A percentile compares a stretch with the other conserved stretches of the same genome.
Conservation (phyloP, 2,888 invertebrate species). For the Trichogramma evanescens region DNA sequence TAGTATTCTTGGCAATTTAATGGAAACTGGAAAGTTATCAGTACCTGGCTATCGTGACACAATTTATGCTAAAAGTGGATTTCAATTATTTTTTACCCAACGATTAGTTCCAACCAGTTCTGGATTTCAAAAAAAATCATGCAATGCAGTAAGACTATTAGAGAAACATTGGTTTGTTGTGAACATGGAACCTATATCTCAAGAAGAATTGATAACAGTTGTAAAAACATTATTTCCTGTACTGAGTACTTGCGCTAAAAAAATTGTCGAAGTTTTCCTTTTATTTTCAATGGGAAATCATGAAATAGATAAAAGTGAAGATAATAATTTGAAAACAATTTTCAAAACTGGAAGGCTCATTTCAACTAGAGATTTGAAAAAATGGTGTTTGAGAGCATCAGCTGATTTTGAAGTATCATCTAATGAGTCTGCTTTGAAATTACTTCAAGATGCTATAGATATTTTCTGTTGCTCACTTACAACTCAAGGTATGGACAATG, state of each 20-base stretch:
- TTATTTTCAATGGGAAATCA: slow-evolving; percentile 70
- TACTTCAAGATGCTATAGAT: slow-evolving; percentile 84
- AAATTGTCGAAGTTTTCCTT: slow-evolving; percentile 77
- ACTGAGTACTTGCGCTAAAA: slow-evolving; percentile 64
- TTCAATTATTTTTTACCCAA: slow-evolving; percentile 89
- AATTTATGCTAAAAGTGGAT: slow-evolving; percentile 73
- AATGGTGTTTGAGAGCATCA: slow-evolving; percentile 78
- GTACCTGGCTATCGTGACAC: slow-evolving; percentile 86
- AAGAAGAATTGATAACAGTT: slow-evolving; percentile 67
- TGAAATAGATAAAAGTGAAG: slow-evolving; percentile 37
- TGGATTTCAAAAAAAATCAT: slow-evolving; percentile 41
- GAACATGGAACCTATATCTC: slow-evolving; percentile 70
- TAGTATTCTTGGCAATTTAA: slow-evolving; percentile 74
- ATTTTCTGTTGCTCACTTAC: slow-evolving; percentile 79
- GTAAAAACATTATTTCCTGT: slow-evolving; percentile 63
- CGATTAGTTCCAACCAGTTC: slow-evolving; percentile 38
- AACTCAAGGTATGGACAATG: slow-evolving; percentile 39
- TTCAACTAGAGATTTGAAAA: slow-evolving; percentile 83
- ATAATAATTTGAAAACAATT: slow-evolving; percentile 42
- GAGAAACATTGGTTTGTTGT: slow-evolving; percentile 79
- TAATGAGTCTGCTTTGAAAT: slow-evolving; percentile 59
- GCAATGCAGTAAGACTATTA: slow-evolving; percentile 60
- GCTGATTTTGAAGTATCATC: slow-evolving; percentile 68
- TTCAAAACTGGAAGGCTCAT: slow-evolving; percentile 58
- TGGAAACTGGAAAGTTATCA: slow-evolving; percentile 74